Evolutionary conservation across 2,888 invertebrate genomes (phyloP).

Genomic region (Scaptomyza flava): DNA sequence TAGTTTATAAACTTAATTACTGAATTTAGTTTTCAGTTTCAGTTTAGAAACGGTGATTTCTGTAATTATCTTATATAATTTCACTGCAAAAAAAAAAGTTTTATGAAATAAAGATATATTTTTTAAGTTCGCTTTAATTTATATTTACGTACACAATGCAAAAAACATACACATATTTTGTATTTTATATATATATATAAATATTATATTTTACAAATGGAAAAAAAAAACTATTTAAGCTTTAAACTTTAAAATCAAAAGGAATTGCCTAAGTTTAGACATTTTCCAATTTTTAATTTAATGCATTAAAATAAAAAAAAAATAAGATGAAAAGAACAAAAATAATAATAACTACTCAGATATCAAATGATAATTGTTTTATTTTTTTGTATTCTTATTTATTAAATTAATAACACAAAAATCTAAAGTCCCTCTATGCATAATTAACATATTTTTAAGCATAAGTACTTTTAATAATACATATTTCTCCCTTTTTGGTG

Average conservation of each 20-base stretch:
- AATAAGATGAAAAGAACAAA: conserved; percentile 15
- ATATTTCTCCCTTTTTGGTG: conserved; percentile 32
- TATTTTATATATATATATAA: conserved; percentile 51
- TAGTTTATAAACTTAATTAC: conserved; percentile 38
- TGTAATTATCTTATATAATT: conserved; percentile 45
- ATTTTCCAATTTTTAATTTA: conserved; percentile 56
- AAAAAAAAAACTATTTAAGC: conserved; percentile 64
- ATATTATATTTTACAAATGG: conserved; percentile 52
- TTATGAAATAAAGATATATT: conserved; percentile 16
- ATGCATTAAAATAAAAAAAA: conserved; percentile 29
- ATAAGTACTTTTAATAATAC: conserved; percentile 17
- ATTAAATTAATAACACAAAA: conserved; percentile 7
- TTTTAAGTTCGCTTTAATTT: conserved; percentile 57
- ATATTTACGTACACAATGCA: conserved; percentile 24
- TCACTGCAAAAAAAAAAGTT: conserved; percentile 44
- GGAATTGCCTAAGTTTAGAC: conserved; percentile 41
- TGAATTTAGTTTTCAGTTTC: conserved; percentile 34
- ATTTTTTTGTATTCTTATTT: conserved; percentile 23
- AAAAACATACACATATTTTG: conserved; percentile 40
- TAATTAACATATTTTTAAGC: conserved; percentile 22
- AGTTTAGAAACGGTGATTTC: conserved; percentile 42
- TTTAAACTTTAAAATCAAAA: conserved; percentile 73
- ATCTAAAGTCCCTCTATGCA: conserved; percentile 12
- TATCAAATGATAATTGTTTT: conserved; percentile 44
- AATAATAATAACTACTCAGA: conserved; percentile 43